Evolutionary conservation across 2,888 invertebrate genomes (phyloP).

Genomic region (Amorpha juglandis): DNA sequence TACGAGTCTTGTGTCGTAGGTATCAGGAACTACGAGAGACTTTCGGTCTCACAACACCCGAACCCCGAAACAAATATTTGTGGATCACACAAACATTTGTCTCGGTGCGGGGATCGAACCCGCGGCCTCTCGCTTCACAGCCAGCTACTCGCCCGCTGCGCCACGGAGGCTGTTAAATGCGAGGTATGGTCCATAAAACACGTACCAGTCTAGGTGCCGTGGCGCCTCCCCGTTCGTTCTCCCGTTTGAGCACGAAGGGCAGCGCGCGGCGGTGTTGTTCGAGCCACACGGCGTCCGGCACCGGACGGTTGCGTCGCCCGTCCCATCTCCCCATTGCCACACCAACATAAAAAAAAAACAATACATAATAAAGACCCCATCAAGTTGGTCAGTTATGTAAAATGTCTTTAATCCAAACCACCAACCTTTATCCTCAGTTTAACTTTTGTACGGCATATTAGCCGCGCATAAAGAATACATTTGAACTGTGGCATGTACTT

Average conservation of each 20-base stretch:
- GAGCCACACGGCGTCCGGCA: slow-evolving; percentile 80
- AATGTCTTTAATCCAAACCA: not conserved
- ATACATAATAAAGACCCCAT: not conserved
- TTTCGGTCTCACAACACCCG: not conserved
- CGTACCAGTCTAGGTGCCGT: slow-evolving; percentile 75
- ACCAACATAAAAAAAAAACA: slow-evolving; percentile 33
- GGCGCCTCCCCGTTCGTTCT: slow-evolving; percentile 69
- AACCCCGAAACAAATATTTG: no score
- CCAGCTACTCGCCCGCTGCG: no score
- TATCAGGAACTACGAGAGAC: no score
- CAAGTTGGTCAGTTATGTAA: not conserved
- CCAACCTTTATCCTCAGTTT: slow-evolving; percentile 1
- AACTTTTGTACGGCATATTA: not conserved
- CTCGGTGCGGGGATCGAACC: no score
- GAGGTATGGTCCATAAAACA: slow-evolving; percentile 29
- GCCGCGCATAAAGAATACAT: no score
- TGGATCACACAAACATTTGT: no score
- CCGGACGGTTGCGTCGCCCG: slow-evolving; percentile 75
- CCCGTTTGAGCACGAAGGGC: slow-evolving; percentile 78
- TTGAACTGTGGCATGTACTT: no score
- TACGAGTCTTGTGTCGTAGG: no score
- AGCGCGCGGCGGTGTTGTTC: slow-evolving; percentile 79
- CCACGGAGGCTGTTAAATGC: no score
- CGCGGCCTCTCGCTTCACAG: no score
- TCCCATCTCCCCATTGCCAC: slow-evolving; percentile 66